Evolutionary conservation across 2,888 invertebrate species (phyloP).

Genomic region (Hirtodrosophila duncani): DNA sequence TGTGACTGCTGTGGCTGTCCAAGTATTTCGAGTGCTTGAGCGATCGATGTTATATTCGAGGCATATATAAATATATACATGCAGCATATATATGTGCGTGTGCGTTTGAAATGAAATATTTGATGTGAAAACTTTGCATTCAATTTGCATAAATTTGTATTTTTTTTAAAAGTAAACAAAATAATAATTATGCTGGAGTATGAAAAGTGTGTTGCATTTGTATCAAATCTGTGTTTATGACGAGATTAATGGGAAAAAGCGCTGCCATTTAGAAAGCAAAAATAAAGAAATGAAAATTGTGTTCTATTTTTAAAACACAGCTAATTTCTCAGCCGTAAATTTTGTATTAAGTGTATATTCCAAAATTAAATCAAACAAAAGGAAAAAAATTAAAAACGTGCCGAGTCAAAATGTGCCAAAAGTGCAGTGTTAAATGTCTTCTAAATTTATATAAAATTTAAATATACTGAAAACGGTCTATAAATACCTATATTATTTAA

Average conservation of each 20-base stretch:
- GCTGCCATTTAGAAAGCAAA: constrained; percentile 57
- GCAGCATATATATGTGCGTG: constrained; percentile 18
- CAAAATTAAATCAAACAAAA: constrained; percentile 39
- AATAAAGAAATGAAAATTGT: constrained; percentile 56
- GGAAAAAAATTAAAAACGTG: constrained; percentile 13
- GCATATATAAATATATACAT: constrained; percentile 30
- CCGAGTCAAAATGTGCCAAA: constrained; percentile 8
- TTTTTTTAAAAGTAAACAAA: constrained; percentile 8
- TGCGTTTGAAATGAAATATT: constrained; percentile 52
- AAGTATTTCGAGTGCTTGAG: constrained; percentile 63
- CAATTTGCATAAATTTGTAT: constrained; percentile 23
- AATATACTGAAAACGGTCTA: too few relatives aligned
- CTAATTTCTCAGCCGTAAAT: constrained; percentile 64
- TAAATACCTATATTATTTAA: too few relatives aligned
- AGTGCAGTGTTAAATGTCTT: background rate
- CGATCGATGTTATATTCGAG: constrained; percentile 63
- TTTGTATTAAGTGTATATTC: constrained; percentile 57
- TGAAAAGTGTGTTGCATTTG: constrained; percentile 43
- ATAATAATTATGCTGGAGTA: constrained; percentile 26
- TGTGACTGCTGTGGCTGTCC: too few relatives aligned
- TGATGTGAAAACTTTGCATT: constrained; percentile 35
- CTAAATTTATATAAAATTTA: too few relatives aligned
- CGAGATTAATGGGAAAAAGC: constrained; percentile 43
- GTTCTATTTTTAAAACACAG: constrained; percentile 76
- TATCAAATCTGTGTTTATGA: constrained; percentile 21